Conservation (phyloP, 2,113 vertebrate species). For the Myotis lucifugus region DNA sequence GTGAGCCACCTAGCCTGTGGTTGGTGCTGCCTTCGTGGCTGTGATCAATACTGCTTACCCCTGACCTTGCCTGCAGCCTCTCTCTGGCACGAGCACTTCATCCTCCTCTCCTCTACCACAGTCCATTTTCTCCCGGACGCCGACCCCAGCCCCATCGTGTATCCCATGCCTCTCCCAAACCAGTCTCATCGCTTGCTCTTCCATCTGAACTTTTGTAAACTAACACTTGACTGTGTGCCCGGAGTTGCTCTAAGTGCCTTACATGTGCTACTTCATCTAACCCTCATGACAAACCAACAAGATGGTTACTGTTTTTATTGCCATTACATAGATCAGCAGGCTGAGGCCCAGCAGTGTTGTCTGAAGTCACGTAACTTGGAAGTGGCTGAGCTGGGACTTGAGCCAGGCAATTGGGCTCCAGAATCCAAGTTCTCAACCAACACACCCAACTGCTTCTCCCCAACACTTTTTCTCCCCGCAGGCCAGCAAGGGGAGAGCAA, state of each 20-base stretch:
- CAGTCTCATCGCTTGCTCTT: neutral
- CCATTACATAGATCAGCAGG: neutral
- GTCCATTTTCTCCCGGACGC: neutral
- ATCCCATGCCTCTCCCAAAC: neutral
- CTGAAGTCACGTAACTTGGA: neutral
- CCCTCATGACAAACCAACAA: neutral
- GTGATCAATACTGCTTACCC: neutral
- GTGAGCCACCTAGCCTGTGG: neutral
- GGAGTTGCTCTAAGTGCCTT: neutral
- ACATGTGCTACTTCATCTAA: neutral
- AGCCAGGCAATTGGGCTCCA: neutral
- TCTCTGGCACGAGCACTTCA: neutral
- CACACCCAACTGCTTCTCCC: neutral
- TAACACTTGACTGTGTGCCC: neutral
- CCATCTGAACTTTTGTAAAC: neutral
- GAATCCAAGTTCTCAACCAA: neutral
- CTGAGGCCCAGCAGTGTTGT: neutral
- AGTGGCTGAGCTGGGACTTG: neutral
- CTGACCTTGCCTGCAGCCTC: neutral
- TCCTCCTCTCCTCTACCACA: neutral
- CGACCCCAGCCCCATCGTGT: neutral
- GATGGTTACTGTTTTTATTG: neutral
- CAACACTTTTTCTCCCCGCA: neutral
- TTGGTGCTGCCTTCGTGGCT: fast-evolving
- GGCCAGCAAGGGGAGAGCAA: neutral